These are phyloP conservation scores for Anguilla anguilla DNA, from an alignment of 2,797 vertebrate genomes.

Conservation along the genomic window DNA sequence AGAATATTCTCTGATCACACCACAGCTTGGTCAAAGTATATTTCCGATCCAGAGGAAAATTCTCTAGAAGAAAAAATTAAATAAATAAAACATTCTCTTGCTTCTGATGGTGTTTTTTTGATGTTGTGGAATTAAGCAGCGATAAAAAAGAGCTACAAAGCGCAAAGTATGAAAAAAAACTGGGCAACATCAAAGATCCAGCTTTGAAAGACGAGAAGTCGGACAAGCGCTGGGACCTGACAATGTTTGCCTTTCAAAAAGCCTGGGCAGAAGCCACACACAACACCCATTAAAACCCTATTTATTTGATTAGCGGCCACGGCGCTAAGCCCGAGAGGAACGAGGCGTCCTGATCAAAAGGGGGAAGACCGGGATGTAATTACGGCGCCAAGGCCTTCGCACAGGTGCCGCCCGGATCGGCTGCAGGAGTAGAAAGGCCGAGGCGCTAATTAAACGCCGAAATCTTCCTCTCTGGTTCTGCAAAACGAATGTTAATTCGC, in stretches of 20 bases:
- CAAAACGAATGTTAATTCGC: slow-evolving; percentile 45
- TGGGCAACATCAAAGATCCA: slow-evolving; percentile 58
- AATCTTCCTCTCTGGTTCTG: slow-evolving; percentile 32
- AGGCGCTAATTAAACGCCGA: slow-evolving; percentile 47
- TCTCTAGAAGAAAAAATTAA: slow-evolving; percentile 35
- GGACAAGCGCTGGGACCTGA: slow-evolving; percentile 44
- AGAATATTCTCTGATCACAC: slow-evolving; percentile 55
- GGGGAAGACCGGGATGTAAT: slow-evolving; percentile 51
- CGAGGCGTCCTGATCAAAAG: slow-evolving; percentile 57
- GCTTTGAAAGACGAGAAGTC: slow-evolving; percentile 60
- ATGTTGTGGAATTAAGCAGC: slow-evolving; percentile 51
- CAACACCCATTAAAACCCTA: slow-evolving; percentile 62
- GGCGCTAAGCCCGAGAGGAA: slow-evolving; percentile 53
- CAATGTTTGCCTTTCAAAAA: slow-evolving; percentile 60
- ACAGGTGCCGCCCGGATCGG: slow-evolving; percentile 47
- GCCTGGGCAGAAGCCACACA: slow-evolving; percentile 50
- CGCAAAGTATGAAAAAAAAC: slow-evolving; percentile 38
- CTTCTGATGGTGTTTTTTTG: slow-evolving; percentile 50
- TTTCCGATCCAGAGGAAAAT: slow-evolving; percentile 40
- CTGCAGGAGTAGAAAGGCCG: slow-evolving; percentile 34
- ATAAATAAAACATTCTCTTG: slow-evolving; percentile 58
- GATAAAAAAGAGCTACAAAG: slow-evolving; percentile 40
- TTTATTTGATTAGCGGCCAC: slow-evolving; percentile 68
- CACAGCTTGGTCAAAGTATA: slow-evolving; percentile 41
- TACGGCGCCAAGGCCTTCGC: slow-evolving; percentile 47